phyloP scores from a whole-genome alignment of 2,888 invertebrate species.

The Patella depressa region DNA sequence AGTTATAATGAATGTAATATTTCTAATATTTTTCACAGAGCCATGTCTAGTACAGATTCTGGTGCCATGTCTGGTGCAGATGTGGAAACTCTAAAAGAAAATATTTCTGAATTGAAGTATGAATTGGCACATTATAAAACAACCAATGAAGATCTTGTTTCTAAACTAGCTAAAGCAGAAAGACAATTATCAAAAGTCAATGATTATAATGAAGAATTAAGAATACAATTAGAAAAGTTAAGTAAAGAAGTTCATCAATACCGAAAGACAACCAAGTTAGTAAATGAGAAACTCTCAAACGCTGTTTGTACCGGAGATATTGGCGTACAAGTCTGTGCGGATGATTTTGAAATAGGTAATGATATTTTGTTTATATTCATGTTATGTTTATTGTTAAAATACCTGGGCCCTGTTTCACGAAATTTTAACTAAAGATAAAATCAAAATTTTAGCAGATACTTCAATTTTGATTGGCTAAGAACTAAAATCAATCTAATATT shows the following conservation, averaged over 20 bases:
- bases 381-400: too few relatives aligned
- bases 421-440: too few relatives aligned
- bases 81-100: conserved; percentile 26
- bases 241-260: conserved; percentile 50
- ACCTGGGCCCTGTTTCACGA: too few relatives aligned
- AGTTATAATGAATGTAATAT: too few relatives aligned
- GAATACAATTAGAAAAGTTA: conserved; percentile 49
- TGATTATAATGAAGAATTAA: conserved; percentile 53
- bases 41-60: too few relatives aligned
- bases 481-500: too few relatives aligned
- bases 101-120: conserved; percentile 29
- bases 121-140: conserved; percentile 28
- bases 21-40: too few relatives aligned
- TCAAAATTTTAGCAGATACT: too few relatives aligned
- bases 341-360: conserved; percentile 26
- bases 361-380: too few relatives aligned
- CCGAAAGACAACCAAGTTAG: conserved; percentile 23
- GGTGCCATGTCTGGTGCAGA: neutral
- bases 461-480: too few relatives aligned
- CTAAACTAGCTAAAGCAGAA: conserved; percentile 35
- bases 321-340: conserved; percentile 22
- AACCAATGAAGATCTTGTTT: conserved; percentile 16
- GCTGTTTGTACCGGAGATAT: conserved; percentile 31
- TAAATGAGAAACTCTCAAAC: conserved; percentile 20
- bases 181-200: conserved; percentile 46